Conservation (phyloP, 2,888 invertebrate genomes). For the Schizaphis graminum region DNA sequence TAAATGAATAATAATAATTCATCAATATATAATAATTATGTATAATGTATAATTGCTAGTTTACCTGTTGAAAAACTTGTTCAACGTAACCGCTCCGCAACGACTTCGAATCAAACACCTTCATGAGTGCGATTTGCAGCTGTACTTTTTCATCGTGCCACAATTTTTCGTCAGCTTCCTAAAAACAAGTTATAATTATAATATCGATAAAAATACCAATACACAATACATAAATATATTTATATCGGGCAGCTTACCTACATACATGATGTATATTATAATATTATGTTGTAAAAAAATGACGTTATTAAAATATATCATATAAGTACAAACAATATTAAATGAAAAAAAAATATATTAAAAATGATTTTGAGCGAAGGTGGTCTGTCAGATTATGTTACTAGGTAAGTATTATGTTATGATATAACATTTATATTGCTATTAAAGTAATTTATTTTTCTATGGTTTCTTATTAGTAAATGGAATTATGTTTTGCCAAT, state of each 20-base stretch:
- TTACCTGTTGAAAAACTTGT: slow-evolving; percentile 46
- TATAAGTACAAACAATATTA: too few species aligned
- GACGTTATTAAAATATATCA: too few species aligned
- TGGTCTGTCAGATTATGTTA: too few species aligned
- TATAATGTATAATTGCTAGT: not conserved
- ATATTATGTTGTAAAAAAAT: not conserved
- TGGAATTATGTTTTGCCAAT: too few species aligned
- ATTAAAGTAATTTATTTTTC: too few species aligned
- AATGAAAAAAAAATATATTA: too few species aligned
- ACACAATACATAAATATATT: not conserved
- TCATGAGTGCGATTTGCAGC: slow-evolving; percentile 46
- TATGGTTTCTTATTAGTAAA: too few species aligned
- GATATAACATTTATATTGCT: too few species aligned
- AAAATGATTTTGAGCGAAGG: too few species aligned
- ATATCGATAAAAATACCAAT: too few species aligned
- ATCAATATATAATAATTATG: not conserved
- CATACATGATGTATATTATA: not conserved
- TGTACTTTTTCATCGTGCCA: slow-evolving; percentile 50
- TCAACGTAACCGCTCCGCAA: slow-evolving; percentile 1
- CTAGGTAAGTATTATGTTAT: too few species aligned
- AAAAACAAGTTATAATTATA: not conserved
- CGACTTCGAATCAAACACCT: not conserved
- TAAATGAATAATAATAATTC: not conserved
- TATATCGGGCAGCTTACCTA: not conserved
- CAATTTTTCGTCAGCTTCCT: slow-evolving; percentile 48